Evolutionary conservation across 2,113 vertebrate genomes (phyloP).

Genomic region (Oxygymnocypris stewartii): DNA sequence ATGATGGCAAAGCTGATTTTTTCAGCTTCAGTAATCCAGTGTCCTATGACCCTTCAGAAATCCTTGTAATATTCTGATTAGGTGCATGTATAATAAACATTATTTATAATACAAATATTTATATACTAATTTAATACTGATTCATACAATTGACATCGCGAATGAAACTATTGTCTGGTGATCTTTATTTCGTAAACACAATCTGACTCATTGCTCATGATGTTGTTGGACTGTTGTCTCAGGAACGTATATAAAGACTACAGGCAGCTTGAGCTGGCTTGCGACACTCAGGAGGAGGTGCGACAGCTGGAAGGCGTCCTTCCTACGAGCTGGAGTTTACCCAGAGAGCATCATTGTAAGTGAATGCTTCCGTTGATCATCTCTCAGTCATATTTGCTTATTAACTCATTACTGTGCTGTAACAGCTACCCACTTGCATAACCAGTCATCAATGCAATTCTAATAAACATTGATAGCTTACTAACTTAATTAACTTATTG

Average conservation of each 20-base stretch:
- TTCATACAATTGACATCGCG: not conserved
- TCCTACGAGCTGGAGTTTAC: slow-evolving; percentile 93
- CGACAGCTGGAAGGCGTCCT: slow-evolving; percentile 97
- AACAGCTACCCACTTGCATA: not conserved
- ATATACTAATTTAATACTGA: not conserved
- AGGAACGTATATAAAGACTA: slow-evolving; percentile 98
- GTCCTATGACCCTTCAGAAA: not conserved
- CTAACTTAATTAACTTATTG: not conserved
- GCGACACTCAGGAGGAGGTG: slow-evolving; percentile 94
- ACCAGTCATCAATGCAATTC: not conserved
- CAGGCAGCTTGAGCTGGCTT: slow-evolving; percentile 92
- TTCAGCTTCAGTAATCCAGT: not conserved
- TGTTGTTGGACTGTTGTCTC: not conserved
- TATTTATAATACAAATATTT: not conserved
- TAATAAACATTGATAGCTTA: not conserved
- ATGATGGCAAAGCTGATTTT: not conserved
- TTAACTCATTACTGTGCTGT: not conserved
- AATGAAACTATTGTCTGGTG: not conserved
- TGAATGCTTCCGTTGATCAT: not conserved
- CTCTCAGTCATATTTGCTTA: not conserved
- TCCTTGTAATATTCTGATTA: not conserved
- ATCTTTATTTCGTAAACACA: not conserved
- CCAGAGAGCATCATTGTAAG: slow-evolving; percentile 89
- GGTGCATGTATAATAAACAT: not conserved
- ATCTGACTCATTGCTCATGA: not conserved